These are phyloP conservation scores for Zenarchopterus dispar DNA, from an alignment of 2,797 vertebrate species.

Conservation along the genomic window DNA sequence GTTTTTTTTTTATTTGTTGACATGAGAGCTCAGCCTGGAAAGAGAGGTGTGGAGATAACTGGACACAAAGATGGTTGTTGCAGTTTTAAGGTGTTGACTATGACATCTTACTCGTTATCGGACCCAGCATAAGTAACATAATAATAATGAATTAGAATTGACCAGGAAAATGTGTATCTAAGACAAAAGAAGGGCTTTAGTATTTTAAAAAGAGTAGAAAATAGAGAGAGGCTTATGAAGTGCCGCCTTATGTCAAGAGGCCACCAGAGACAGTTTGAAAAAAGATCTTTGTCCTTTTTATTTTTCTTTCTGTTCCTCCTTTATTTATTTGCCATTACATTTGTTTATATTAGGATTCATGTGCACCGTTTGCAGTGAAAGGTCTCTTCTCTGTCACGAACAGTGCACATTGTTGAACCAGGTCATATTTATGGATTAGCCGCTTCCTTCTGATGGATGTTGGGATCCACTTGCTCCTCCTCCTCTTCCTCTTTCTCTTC, in stretches of 20 bases:
- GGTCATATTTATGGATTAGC: constrained; percentile 1
- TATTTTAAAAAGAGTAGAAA: neutral
- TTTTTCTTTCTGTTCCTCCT: neutral
- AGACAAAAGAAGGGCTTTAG: neutral
- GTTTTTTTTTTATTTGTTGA: constrained; percentile 4
- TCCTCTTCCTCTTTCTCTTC: neutral
- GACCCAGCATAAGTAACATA: neutral
- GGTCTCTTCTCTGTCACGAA: constrained; percentile 1
- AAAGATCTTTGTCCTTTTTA: neutral
- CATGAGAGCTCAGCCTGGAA: neutral
- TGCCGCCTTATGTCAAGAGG: neutral
- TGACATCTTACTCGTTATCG: neutral
- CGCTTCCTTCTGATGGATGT: neutral
- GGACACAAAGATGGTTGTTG: constrained; percentile 2
- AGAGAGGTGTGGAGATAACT: neutral
- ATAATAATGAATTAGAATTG: neutral
- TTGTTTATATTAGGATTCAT: no score
- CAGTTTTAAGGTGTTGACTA: no score
- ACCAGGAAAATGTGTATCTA: neutral
- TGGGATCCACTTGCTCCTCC: neutral
- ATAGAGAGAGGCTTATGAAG: neutral
- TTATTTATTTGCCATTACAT: neutral
- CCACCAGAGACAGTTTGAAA: no score
- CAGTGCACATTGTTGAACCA: neutral
- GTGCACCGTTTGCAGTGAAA: neutral